Evolutionary conservation across 2,888 invertebrate genomes (phyloP).

Genomic region (Drosophila flavopinicola): DNA sequence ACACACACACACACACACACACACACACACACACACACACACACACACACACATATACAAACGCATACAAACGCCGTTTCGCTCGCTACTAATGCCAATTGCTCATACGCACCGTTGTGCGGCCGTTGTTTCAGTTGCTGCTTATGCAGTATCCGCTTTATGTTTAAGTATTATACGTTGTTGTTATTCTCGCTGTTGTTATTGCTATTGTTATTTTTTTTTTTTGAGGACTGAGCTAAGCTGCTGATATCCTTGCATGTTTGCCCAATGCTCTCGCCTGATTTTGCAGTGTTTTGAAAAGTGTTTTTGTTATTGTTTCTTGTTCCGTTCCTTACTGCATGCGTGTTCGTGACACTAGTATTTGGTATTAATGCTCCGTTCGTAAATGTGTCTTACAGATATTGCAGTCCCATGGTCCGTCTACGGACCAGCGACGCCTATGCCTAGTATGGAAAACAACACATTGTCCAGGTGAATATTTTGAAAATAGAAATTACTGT

Average conservation of each 20-base stretch:
- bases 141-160: conserved; percentile 27
- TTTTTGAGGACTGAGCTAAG: conserved; percentile 14
- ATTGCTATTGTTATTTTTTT: conserved; percentile 17
- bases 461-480: conserved; percentile 82
- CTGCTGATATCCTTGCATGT: conserved; percentile 35
- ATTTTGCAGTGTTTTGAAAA: conserved; percentile 10
- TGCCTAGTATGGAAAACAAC: conserved; percentile 82
- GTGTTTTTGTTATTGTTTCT: conserved; percentile 15
- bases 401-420: conserved; percentile 84
- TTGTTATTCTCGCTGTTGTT: neutral
- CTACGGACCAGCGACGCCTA: conserved; percentile 82
- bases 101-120: conserved; percentile 70
- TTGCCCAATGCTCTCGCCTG: conserved; percentile 22
- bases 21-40: conserved; percentile 23
- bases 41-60: too few relatives aligned
- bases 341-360: neutral
- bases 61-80: conserved; percentile 10
- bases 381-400: conserved; percentile 71
- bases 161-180: conserved; percentile 9
- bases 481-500: neutral
- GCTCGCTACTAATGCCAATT: conserved; percentile 57
- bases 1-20: conserved; percentile 14
- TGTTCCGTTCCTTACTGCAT: conserved; percentile 20
- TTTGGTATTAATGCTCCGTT: conserved; percentile 18
- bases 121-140: conserved; percentile 32